Conservation (phyloP, 2,888 invertebrate species). For the Scaptomyza flava region DNA sequence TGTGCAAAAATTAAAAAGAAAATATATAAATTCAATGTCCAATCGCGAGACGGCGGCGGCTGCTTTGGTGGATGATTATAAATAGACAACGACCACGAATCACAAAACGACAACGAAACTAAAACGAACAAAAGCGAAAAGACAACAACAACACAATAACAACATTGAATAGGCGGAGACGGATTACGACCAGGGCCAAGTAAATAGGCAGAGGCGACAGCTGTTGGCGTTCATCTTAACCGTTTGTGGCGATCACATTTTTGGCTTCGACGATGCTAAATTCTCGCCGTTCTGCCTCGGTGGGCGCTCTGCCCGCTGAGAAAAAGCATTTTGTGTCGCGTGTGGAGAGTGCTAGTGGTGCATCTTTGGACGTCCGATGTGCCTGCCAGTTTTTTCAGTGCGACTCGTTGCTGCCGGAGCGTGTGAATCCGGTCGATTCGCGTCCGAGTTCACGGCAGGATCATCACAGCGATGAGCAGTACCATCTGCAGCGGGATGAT, state of each 20-base stretch:
- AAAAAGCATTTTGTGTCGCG: conserved; percentile 89
- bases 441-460: conserved; percentile 87
- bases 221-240: conserved; percentile 21
- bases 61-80: conserved; percentile 74
- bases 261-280: conserved; percentile 63
- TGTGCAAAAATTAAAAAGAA: conserved; percentile 41
- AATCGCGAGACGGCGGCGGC: conserved; percentile 61
- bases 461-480: conserved; percentile 82
- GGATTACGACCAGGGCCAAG: conserved; percentile 67
- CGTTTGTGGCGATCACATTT: conserved; percentile 2
- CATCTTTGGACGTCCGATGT: conserved; percentile 92
- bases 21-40: conserved; percentile 75
- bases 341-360: conserved; percentile 89
- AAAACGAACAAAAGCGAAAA: conserved; percentile 63
- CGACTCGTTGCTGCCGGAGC: conserved; percentile 91
- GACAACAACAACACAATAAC: conserved; percentile 22
- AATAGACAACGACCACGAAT: conserved; percentile 71
- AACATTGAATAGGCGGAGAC: conserved; percentile 21
- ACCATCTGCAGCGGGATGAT: conserved; percentile 68
- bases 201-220: conserved; percentile 54
- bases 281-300: conserved; percentile 88
- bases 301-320: conserved; percentile 87
- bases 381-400: conserved; percentile 94
- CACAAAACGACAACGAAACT: conserved; percentile 64
- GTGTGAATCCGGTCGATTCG: conserved; percentile 88